Base-by-base conservation (phyloP, 2,797 vertebrate species). In the Myripristis jacobus region DNA sequence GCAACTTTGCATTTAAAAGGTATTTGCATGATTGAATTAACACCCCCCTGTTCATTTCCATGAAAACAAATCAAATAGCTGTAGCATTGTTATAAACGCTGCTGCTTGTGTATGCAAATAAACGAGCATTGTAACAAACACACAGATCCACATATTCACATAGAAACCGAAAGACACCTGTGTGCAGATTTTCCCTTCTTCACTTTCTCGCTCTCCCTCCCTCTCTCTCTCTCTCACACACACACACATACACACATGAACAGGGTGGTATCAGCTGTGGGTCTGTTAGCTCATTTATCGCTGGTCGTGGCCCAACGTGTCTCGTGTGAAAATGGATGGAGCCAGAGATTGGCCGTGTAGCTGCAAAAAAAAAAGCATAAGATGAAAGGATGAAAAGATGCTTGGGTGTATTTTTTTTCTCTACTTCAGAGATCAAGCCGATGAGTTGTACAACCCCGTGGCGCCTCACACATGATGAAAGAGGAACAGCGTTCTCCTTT, bases 381-480 rank as follows among this genome's bases (percentile, higher is more conserved):
- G 52, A 80, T 70, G 47, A 75, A 75, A 76, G 87, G 85, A 93
- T 89, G 83, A 90, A 92, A 92, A 80, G 82, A 73, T 66, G 84
- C 76, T 59, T 41, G 75, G 76, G 70, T 87, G 75, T n/a, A n/a
- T 34, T 73, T 71, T 64, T 81, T 74, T 75, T 80, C 76, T 79
- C 76, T 73, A 87, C 83, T 90, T 80, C 82, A 86, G 77, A 91
- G 90, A 92, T 92, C 87, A 91, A 92, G 86, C 86, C 73, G 70
- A 91, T 86, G 88, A 78, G 78, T 86, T 88, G 86, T 83, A 83
- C 83, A 89, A 89, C 81, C 91, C 89, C 81, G 83, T 76, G 68
- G 91, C 77, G 53, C 75, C 66, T 77, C 73, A 85, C 73, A 74
- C 78, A 85, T 90, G 90, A 92, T 93, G 83, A 92, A 92, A 94